phyloP scores from a whole-genome alignment of 2,113 vertebrate genomes.

The Empidonax alnorum region DNA sequence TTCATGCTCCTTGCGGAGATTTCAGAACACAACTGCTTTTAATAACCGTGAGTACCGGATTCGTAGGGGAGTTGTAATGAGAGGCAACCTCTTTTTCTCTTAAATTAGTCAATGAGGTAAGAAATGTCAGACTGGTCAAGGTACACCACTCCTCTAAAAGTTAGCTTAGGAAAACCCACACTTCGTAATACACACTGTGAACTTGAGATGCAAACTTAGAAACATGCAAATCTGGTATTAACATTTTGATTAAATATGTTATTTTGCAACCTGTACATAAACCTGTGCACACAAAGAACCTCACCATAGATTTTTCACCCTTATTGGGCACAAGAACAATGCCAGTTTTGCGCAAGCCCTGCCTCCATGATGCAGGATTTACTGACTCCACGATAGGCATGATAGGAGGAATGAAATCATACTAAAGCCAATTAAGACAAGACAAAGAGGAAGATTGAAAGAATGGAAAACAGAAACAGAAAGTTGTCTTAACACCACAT shows the following conservation, averaged over 20 bases:
- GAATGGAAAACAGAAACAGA: slow-evolving; percentile 64
- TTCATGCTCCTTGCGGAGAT: not conserved
- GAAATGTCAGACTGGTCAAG: slow-evolving; percentile 50
- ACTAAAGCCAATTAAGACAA: slow-evolving; percentile 93
- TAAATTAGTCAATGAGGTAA: slow-evolving; percentile 71
- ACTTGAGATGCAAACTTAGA: slow-evolving; percentile 65
- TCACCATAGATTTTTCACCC: slow-evolving; percentile 94
- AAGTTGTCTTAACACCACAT: not conserved
- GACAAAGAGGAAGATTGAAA: slow-evolving; percentile 79
- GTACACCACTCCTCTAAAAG: slow-evolving; percentile 47
- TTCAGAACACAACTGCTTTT: not conserved
- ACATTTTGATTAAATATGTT: slow-evolving; percentile 76
- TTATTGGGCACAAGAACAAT: slow-evolving; percentile 97
- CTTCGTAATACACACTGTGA: slow-evolving; percentile 66
- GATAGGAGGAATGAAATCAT: slow-evolving; percentile 92
- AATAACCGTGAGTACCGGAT: not conserved
- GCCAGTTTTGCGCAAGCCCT: slow-evolving; percentile 99
- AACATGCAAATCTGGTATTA: slow-evolving; percentile 77
- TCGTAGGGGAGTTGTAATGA: not conserved
- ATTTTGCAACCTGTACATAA: slow-evolving; percentile 73
- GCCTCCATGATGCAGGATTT: slow-evolving; percentile 98
- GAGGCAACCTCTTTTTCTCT: slow-evolving; percentile 16
- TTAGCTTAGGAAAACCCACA: slow-evolving; percentile 74
- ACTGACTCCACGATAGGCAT: slow-evolving; percentile 89
- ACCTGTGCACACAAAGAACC: slow-evolving; percentile 83